These are phyloP conservation scores for Pitangus sulphuratus DNA, from an alignment of 2,797 vertebrate genomes.

Conservation along the genomic window DNA sequence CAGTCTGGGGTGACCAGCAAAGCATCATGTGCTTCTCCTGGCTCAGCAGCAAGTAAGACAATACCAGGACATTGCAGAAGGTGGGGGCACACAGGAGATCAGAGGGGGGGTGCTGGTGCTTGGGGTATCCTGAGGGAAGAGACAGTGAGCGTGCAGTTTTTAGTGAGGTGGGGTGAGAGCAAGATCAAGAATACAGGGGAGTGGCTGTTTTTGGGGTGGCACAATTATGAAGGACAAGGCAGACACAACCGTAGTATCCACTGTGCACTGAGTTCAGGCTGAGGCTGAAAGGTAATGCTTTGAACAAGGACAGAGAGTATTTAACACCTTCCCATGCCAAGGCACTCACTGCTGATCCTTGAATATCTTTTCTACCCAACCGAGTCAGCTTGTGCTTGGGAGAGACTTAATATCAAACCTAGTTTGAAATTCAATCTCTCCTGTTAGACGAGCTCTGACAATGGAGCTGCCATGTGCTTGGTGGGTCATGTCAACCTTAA, in stretches of 20 bases:
- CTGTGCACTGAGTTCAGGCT: neutral
- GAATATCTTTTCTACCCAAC: constrained; percentile 19
- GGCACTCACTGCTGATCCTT: neutral
- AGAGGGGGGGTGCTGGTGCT: neutral
- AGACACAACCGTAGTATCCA: neutral
- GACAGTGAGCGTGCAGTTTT: rapidly evolving
- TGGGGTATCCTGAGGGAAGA: neutral
- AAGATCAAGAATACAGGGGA: neutral
- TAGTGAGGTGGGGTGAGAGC: neutral
- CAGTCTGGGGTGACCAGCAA: neutral
- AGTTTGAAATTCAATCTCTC: constrained; percentile 71
- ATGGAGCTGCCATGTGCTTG: constrained; percentile 67
- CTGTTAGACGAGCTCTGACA: constrained; percentile 63
- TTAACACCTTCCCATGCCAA: neutral
- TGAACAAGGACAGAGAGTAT: neutral
- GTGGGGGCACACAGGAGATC: neutral
- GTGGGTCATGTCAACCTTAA: constrained; percentile 67
- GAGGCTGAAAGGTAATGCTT: neutral
- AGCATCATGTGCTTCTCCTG: neutral
- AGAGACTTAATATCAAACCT: constrained; percentile 58
- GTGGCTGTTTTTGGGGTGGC: neutral
- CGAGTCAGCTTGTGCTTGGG: constrained; percentile 40
- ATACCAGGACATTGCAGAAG: neutral
- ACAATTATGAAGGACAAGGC: neutral
- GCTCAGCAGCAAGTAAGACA: neutral